These are phyloP conservation scores for Hymenopus coronatus DNA, from an alignment of 2,888 invertebrate species.

Conservation along the genomic window DNA sequence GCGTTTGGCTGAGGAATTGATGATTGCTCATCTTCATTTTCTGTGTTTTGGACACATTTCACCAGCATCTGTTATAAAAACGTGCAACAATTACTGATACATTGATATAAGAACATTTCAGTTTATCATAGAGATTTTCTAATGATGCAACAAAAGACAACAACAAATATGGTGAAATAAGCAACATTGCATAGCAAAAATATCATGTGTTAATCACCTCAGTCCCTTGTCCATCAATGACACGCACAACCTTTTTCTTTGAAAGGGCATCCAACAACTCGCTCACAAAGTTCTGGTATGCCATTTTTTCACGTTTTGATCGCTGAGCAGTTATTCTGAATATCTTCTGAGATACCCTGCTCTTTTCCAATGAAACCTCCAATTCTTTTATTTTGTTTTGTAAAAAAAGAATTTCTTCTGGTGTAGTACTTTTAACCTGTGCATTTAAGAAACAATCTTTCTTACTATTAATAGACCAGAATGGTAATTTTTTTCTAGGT, in stretches of 20 bases:
- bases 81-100: not conserved
- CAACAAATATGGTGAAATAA: not conserved
- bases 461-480: not conserved
- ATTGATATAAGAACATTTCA: not conserved
- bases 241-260: not conserved
- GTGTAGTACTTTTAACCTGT: not conserved
- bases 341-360: constrained; percentile 5
- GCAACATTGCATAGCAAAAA: not conserved
- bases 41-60: not conserved
- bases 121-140: not conserved
- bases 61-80: not conserved
- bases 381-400: not conserved
- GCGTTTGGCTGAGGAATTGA: not conserved
- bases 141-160: not conserved
- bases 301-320: not conserved
- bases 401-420: not conserved
- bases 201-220: not conserved
- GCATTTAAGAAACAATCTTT: not conserved
- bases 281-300: constrained; percentile 21
- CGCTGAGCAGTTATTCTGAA: constrained; percentile 2
- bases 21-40: not conserved
- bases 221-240: constrained; percentile 15
- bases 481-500: no score
- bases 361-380: constrained; percentile 7
- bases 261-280: not conserved